Percentiles rank a stretch among this genome's conserved stretches.
Evolutionary conservation across 1,140 invertebrate genomes (phyloP).

Genomic region (Microplitis demolitor): DNA sequence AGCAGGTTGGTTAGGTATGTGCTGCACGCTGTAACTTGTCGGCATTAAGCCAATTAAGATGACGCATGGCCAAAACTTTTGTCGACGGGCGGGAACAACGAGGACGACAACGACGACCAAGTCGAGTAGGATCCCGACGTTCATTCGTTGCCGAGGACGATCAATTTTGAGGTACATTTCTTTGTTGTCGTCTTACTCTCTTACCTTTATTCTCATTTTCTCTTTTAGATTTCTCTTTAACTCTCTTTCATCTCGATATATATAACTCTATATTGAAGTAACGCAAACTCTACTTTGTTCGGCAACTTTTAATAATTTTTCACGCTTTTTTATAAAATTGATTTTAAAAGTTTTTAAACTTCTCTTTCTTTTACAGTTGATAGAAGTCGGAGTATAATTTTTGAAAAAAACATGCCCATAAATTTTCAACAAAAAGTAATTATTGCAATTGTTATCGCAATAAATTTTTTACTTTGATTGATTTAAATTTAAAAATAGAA

Average conservation of each 20-base stretch:
- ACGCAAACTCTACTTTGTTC: neutral
- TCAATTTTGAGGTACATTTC: slow-evolving; percentile 39
- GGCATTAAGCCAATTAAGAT: slow-evolving; percentile 58
- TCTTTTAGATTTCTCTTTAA: neutral
- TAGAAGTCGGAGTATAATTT: neutral
- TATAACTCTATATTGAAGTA: neutral
- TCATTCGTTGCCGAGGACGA: slow-evolving; percentile 35
- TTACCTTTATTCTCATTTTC: neutral
- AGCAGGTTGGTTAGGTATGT: slow-evolving; percentile 30
- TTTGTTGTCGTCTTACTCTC: neutral
- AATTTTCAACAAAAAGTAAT: no score
- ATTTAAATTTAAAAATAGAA: no score
- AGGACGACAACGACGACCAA: slow-evolving; percentile 17
- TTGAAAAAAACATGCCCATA: no score
- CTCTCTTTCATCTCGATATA: neutral
- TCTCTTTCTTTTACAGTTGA: slow-evolving; percentile 1
- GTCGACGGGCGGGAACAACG: slow-evolving; percentile 13
- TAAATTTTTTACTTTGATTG: no score
- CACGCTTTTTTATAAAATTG: slow-evolving; percentile 24
- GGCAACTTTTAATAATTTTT: slow-evolving; percentile 31
- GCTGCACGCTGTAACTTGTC: slow-evolving; percentile 47
- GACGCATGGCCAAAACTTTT: slow-evolving; percentile 52
- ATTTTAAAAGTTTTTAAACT: slow-evolving; percentile 17
- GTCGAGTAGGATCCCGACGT: neutral
- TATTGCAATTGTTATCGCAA: no score